phyloP scores from a whole-genome alignment of 2,888 invertebrate genomes.

The Horisme vitalbata region DNA sequence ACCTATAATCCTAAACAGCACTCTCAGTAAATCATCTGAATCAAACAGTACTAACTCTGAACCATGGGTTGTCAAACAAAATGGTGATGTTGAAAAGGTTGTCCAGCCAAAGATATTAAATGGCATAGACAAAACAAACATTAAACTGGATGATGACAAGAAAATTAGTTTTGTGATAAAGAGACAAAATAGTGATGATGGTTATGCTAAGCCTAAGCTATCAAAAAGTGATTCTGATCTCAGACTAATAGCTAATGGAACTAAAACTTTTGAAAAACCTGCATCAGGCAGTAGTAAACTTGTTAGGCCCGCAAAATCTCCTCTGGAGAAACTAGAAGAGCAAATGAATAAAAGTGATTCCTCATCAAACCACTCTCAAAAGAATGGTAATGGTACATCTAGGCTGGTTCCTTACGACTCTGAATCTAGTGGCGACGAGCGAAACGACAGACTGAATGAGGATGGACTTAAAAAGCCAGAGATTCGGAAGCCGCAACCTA shows the following conservation, averaged over 20 bases:
- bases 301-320: slow-evolving; percentile 65
- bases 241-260: slow-evolving; percentile 41
- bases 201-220: slow-evolving; percentile 50
- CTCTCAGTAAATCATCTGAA: slow-evolving; percentile 61
- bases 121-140: slow-evolving; percentile 53
- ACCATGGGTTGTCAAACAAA: slow-evolving; percentile 77
- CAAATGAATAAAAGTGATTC: slow-evolving; percentile 69
- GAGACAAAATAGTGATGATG: slow-evolving; percentile 58
- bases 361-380: slow-evolving; percentile 44
- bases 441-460: slow-evolving; percentile 38
- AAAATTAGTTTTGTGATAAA: slow-evolving; percentile 65
- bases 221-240: slow-evolving; percentile 63
- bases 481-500: slow-evolving; percentile 55
- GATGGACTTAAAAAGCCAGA: slow-evolving; percentile 40
- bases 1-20: slow-evolving; percentile 72
- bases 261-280: slow-evolving; percentile 53
- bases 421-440: slow-evolving; percentile 80
- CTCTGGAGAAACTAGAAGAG: slow-evolving; percentile 71
- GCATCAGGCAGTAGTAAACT: slow-evolving; percentile 53
- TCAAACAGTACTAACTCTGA: slow-evolving; percentile 55
- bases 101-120: slow-evolving; percentile 59
- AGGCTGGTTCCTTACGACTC: slow-evolving; percentile 84
- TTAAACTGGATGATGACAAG: slow-evolving; percentile 60
- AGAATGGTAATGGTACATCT: slow-evolving; percentile 59
- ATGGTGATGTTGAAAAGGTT: slow-evolving; percentile 74